phyloP scores from a whole-genome alignment of 2,888 invertebrate genomes.

The Selenia dentaria region DNA sequence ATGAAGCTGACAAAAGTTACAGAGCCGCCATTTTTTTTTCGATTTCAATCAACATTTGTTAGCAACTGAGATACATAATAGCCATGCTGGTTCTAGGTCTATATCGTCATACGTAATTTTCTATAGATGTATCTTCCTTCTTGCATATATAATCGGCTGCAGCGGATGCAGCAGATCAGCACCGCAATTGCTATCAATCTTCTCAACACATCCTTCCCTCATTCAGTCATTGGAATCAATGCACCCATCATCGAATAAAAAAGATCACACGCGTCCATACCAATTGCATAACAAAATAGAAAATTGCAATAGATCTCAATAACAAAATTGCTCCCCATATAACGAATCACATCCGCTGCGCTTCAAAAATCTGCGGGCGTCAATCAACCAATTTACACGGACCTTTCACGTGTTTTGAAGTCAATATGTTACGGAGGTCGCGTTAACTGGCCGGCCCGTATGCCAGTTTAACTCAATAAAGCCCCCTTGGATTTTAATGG shows the following conservation, averaged over 20 bases:
- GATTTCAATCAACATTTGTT: no score
- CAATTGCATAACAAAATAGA: constrained; percentile 54
- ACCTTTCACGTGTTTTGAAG: constrained; percentile 34
- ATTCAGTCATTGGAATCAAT: constrained; percentile 13
- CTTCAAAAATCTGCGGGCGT: constrained; percentile 70
- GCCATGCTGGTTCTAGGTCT: no score
- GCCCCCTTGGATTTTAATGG: constrained; percentile 80
- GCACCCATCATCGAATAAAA: constrained; percentile 15
- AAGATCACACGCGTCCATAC: constrained; percentile 30
- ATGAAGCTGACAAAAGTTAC: no score
- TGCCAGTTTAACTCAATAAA: constrained; percentile 81
- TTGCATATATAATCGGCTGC: not conserved
- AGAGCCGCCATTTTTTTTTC: no score
- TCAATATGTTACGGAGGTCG: constrained; percentile 46
- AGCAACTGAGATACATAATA: no score
- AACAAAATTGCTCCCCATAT: constrained; percentile 67
- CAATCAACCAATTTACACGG: constrained; percentile 47
- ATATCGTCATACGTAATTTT: no score
- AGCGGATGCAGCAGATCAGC: not conserved
- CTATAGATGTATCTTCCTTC: no score
- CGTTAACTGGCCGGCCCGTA: constrained; percentile 65
- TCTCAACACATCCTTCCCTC: not conserved
- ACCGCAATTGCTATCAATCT: constrained; percentile 2
- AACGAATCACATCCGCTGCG: constrained; percentile 71
- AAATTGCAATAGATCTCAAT: constrained; percentile 66